Evolutionary conservation across 2,797 vertebrate genomes (phyloP).

Genomic region (Stomatorhinus walkeri): DNA sequence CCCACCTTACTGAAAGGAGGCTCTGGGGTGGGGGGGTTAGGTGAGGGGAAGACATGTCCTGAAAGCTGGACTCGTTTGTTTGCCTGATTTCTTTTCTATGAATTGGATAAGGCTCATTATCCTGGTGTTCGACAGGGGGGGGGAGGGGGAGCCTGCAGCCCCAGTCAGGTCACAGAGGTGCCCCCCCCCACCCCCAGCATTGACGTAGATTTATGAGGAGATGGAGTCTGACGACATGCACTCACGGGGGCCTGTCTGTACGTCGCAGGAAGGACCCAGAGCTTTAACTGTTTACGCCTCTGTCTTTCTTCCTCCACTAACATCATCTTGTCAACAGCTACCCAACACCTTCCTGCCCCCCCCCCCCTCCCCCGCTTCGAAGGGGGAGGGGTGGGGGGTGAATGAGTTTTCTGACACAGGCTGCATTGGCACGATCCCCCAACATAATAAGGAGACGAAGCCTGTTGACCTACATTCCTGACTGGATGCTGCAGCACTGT

Average conservation of each 20-base stretch:
- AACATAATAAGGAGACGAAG: neutral
- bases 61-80: conserved; percentile 30
- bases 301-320: conserved; percentile 25
- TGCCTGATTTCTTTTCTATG: conserved; percentile 27
- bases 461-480: neutral
- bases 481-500: neutral
- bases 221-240: conserved; percentile 58
- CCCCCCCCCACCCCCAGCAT: conserved; percentile 35
- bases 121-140: conserved; percentile 54
- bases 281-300: conserved; percentile 23
- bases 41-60: neutral
- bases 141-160: no score
- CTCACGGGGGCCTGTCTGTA: conserved; percentile 42
- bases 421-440: neutral
- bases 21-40: neutral
- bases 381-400: neutral
- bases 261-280: conserved; percentile 17
- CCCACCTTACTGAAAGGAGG: neutral
- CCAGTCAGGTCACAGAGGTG: no score
- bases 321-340: neutral
- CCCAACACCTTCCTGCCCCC: neutral
- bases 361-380: no score
- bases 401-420: neutral
- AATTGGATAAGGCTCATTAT: conserved; percentile 64
- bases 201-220: conserved; percentile 63